phyloP scores from a whole-genome alignment of 2,888 invertebrate species.

The Dasysyrphus tricinctus region DNA sequence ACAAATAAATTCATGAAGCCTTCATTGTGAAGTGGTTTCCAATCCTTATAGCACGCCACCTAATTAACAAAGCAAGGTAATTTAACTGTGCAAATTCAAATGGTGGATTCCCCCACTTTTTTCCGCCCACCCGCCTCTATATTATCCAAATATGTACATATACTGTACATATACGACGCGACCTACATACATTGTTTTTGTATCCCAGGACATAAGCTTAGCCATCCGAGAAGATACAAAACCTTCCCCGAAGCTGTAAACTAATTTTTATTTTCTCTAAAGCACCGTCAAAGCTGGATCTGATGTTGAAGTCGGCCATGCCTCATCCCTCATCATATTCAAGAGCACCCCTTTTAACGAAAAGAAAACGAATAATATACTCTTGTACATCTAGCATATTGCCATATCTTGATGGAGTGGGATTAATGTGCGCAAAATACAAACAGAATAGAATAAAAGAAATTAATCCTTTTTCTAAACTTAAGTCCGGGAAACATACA shows the following conservation, averaged over 20 bases:
- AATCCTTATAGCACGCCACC: neutral
- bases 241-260: conserved; percentile 55
- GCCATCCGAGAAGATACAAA: conserved; percentile 3
- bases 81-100: conserved; percentile 43
- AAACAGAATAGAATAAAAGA: conserved; percentile 48
- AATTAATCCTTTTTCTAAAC: conserved; percentile 54
- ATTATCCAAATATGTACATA: neutral
- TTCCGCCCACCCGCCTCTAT: neutral
- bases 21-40: neutral
- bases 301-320: neutral
- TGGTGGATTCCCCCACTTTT: neutral
- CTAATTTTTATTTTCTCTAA: conserved; percentile 32
- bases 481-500: neutral
- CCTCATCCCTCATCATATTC: conserved; percentile 1
- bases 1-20: neutral
- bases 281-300: conserved; percentile 37
- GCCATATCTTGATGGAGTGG: conserved; percentile 22
- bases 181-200: conserved; percentile 26
- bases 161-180: neutral
- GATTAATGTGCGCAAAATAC: conserved; percentile 44
- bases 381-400: conserved; percentile 18
- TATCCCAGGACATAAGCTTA: neutral
- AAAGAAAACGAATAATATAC: neutral
- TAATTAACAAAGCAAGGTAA: conserved; percentile 57
- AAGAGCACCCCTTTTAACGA: neutral